These are phyloP conservation scores for Biston betularia DNA, from an alignment of 2,888 invertebrate species.

Conservation along the genomic window DNA sequence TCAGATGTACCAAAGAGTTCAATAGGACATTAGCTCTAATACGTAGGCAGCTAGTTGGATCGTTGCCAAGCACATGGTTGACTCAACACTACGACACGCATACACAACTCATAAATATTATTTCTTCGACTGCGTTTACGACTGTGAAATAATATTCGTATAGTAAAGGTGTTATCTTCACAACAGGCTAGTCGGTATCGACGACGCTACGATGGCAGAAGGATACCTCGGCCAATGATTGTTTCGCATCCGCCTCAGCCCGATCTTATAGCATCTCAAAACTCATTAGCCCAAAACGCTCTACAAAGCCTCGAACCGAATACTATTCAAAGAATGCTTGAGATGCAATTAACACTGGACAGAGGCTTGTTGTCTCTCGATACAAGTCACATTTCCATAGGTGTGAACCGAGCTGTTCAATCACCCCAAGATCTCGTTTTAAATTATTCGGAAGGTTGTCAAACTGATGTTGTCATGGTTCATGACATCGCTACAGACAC, in stretches of 20 bases:
- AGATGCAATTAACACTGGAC: conserved; percentile 78
- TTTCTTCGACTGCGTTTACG: conserved; percentile 40
- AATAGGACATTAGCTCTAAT: conserved; percentile 66
- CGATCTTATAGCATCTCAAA: conserved; percentile 62
- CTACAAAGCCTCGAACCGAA: conserved; percentile 63
- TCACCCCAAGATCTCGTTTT: conserved; percentile 70
- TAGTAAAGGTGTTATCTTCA: conserved; percentile 66
- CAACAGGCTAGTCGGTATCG: conserved; percentile 83
- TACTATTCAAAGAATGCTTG: conserved; percentile 70
- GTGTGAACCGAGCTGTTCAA: conserved; percentile 72
- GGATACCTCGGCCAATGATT: conserved; percentile 60
- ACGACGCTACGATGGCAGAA: conserved; percentile 75
- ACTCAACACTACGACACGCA: conserved; percentile 66
- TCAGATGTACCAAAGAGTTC: conserved; percentile 67
- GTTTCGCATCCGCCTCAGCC: conserved; percentile 64
- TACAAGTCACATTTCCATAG: conserved; percentile 68
- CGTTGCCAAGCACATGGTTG: conserved; percentile 62
- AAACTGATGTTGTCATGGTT: conserved; percentile 74
- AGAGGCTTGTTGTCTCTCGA: conserved; percentile 73
- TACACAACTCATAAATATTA: conserved; percentile 48
- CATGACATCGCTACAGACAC: conserved; percentile 76
- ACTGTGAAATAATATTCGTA: conserved; percentile 33
- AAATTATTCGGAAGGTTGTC: conserved; percentile 74
- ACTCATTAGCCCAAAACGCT: conserved; percentile 51
- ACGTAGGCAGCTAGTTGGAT: conserved; percentile 65